Percentiles rank a stretch among this genome's conserved stretches.
Evolutionary conservation across 1,140 invertebrate genomes (phyloP).

Genomic region (Brachionus angularis): DNA sequence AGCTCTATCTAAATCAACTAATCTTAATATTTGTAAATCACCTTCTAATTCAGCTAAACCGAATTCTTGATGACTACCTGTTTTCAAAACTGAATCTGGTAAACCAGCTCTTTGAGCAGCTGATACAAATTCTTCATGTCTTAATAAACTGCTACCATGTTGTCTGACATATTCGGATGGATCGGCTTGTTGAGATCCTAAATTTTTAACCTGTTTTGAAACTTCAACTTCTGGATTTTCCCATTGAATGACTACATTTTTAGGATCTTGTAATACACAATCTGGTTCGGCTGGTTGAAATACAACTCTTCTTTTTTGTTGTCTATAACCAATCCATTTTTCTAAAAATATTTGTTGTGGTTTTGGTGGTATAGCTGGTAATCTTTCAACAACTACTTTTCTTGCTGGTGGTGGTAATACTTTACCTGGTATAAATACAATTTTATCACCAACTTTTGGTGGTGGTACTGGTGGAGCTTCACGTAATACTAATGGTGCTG

Average conservation of each 20-base stretch:
- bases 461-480: conserved; percentile 34
- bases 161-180: conserved; percentile 8
- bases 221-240: conserved; percentile 23
- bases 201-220: neutral
- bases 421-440: conserved; percentile 2
- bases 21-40: conserved; percentile 6
- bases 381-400: conserved; percentile 42
- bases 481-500: conserved; percentile 41
- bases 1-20: conserved; percentile 16
- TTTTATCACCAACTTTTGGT: neutral
- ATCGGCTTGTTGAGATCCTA: conserved; percentile 10
- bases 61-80: neutral
- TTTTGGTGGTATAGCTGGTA: conserved; percentile 33
- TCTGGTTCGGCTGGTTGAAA: conserved; percentile 14
- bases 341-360: conserved; percentile 36
- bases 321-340: conserved; percentile 42
- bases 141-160: neutral
- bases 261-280: neutral
- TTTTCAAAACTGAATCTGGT: neutral
- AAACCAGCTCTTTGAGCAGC: neutral
- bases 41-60: conserved; percentile 31
- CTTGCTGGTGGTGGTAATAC: conserved; percentile 11
- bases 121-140: conserved; percentile 16
- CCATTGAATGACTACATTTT: conserved; percentile 43
- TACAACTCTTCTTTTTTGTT: conserved; percentile 38